phyloP scores from a whole-genome alignment of 1,140 invertebrate genomes.

The Lasaia peninsularis region DNA sequence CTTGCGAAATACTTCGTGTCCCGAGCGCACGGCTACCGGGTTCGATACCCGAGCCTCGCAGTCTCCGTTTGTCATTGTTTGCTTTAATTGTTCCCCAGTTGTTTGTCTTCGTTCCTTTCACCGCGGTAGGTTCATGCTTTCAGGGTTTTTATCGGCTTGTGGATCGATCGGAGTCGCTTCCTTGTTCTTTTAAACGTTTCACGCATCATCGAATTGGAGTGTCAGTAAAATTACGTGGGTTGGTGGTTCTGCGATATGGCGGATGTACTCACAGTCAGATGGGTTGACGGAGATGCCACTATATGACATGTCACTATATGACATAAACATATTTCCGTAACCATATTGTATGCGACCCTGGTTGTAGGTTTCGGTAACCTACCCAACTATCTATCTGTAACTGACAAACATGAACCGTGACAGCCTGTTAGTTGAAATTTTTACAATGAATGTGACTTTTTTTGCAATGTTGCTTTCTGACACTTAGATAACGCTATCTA shows the following conservation, averaged over 20 bases:
- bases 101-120: constrained; percentile 32
- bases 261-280: not conserved
- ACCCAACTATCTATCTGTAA: no score
- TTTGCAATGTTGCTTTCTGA: no score
- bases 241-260: not conserved
- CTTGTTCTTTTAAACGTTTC: constrained; percentile 15
- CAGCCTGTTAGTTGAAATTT: no score
- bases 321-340: not conserved
- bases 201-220: constrained; percentile 10
- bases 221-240: constrained; percentile 10
- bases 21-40: constrained; percentile 32
- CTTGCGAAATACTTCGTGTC: constrained; percentile 26
- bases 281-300: not conserved
- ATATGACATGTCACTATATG: not conserved
- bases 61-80: constrained; percentile 36
- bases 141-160: constrained; percentile 20
- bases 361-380: no score
- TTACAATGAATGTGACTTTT: no score
- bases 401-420: no score
- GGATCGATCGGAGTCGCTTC: constrained; percentile 10
- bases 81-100: constrained; percentile 38
- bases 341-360: no score
- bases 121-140: constrained; percentile 20
- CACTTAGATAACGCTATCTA: no score
- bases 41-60: constrained; percentile 27